Percentiles rank a stretch among this genome's conserved stretches.
Conservation (phyloP, 2,888 invertebrate species). For the Baccha elongata region DNA sequence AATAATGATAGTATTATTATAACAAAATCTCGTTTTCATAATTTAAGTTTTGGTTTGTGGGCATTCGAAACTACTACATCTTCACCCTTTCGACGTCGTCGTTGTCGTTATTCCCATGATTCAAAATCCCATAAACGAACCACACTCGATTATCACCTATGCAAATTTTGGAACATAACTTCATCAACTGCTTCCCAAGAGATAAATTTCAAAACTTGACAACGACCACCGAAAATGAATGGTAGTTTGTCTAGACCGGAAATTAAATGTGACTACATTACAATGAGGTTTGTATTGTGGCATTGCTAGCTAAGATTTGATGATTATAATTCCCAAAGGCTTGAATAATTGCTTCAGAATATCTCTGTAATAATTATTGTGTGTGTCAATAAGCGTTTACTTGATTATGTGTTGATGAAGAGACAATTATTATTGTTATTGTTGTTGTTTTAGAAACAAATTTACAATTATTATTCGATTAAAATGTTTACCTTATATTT, state of each 20-base stretch:
- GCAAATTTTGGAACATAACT: slow-evolving; percentile 27
- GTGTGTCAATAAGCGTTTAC: slow-evolving; percentile 14
- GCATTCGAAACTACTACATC: neutral
- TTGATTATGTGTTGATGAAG: neutral
- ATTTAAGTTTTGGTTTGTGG: neutral
- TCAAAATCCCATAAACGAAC: slow-evolving; percentile 10
- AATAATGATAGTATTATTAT: neutral
- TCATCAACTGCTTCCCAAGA: slow-evolving; percentile 32
- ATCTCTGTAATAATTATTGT: neutral
- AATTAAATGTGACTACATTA: slow-evolving; percentile 62
- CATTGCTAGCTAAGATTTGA: slow-evolving; percentile 12
- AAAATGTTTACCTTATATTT: slow-evolving; percentile 21
- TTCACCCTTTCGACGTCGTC: neutral
- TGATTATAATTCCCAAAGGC: slow-evolving; percentile 29
- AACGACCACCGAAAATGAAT: slow-evolving; percentile 43
- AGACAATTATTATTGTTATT: slow-evolving; percentile 6
- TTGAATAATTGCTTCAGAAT: slow-evolving; percentile 10
- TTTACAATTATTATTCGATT: slow-evolving; percentile 16
- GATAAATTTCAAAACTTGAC: slow-evolving; percentile 56
- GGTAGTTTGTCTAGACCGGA: slow-evolving; percentile 59
- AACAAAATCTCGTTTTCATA: slow-evolving; percentile 3
- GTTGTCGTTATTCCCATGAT: neutral
- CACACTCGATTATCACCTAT: slow-evolving; percentile 34
- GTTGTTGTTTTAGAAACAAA: neutral
- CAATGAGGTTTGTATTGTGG: slow-evolving; percentile 25